Percentiles rank a stretch among this genome's conserved stretches.
phyloP scores from a whole-genome alignment of 2,797 vertebrate species.

The Gambelia wislizenii region DNA sequence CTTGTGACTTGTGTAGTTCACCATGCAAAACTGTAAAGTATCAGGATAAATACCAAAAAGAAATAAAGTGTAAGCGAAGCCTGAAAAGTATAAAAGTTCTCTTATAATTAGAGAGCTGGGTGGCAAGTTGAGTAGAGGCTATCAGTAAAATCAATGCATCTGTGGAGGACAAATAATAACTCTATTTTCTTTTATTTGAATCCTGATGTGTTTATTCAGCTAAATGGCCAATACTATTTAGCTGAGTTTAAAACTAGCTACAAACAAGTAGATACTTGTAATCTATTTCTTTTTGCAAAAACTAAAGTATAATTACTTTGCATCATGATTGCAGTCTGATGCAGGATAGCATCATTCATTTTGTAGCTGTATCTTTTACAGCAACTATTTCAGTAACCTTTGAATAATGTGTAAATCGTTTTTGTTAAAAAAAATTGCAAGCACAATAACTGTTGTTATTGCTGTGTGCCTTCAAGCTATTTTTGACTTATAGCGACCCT shows the following conservation, averaged over 20 bases:
- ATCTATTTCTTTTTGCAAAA: neutral
- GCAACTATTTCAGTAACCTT: no score
- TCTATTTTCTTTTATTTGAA: neutral
- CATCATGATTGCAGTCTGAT: neutral
- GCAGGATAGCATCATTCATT: no score
- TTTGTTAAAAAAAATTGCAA: no score
- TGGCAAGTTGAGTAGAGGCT: neutral
- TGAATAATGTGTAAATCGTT: no score
- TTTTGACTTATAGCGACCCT: no score
- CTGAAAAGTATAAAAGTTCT: conserved; percentile 10
- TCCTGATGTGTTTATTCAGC: neutral
- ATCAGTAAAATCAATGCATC: conserved; percentile 34
- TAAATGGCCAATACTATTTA: neutral
- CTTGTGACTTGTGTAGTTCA: conserved; percentile 6
- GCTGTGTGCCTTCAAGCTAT: no score
- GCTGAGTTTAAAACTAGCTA: neutral
- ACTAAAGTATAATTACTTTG: neutral
- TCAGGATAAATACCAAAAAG: conserved; percentile 11
- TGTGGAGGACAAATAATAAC: neutral
- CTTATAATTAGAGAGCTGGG: conserved; percentile 24
- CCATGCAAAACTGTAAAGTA: conserved; percentile 12
- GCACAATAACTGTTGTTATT: no score
- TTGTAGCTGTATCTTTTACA: no score
- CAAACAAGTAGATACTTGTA: neutral
- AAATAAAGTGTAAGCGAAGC: conserved; percentile 17